These are phyloP conservation scores for Sebastes trivittatus DNA, from an alignment of 2,797 vertebrate genomes.

Conservation along the genomic window DNA sequence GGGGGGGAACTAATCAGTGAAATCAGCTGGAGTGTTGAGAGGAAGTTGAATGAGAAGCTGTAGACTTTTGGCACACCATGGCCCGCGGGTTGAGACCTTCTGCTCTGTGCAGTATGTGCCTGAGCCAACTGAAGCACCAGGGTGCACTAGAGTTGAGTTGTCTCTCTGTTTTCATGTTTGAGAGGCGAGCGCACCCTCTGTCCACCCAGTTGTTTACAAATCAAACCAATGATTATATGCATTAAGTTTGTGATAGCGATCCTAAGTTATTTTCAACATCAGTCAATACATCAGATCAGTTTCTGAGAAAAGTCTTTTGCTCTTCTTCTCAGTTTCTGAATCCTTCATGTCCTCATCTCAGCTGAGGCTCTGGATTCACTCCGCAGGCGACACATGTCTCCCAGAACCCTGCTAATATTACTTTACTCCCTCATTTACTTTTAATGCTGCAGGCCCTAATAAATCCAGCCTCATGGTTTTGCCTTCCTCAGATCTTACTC, in stretches of 20 bases:
- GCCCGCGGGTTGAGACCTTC: not conserved
- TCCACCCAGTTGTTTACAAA: slow-evolving; percentile 3
- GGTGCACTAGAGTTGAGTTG: not conserved
- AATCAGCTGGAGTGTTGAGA: slow-evolving; percentile 25
- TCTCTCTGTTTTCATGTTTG: not conserved
- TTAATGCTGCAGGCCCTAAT: slow-evolving; percentile 37
- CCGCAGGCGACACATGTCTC: slow-evolving; percentile 1
- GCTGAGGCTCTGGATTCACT: not conserved
- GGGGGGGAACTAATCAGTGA: slow-evolving; percentile 6
- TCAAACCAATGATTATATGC: not conserved
- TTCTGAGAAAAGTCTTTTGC: not conserved
- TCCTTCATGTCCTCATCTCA: slow-evolving; percentile 1
- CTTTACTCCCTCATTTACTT: slow-evolving; percentile 46
- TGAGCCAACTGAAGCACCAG: slow-evolving; percentile 1
- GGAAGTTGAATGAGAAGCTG: slow-evolving; percentile 2
- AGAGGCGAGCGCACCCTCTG: not conserved
- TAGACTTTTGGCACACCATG: slow-evolving; percentile 6
- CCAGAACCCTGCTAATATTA: slow-evolving; percentile 14
- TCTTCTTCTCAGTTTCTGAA: not conserved
- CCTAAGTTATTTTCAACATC: not conserved
- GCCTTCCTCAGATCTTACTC: slow-evolving; percentile 42
- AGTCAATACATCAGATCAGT: not conserved
- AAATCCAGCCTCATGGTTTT: slow-evolving; percentile 40
- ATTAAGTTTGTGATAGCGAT: not conserved
- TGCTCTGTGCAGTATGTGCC: not conserved